Evolutionary conservation across 2,888 invertebrate genomes (phyloP).

Genomic region (Rhabditophanes sp.): DNA sequence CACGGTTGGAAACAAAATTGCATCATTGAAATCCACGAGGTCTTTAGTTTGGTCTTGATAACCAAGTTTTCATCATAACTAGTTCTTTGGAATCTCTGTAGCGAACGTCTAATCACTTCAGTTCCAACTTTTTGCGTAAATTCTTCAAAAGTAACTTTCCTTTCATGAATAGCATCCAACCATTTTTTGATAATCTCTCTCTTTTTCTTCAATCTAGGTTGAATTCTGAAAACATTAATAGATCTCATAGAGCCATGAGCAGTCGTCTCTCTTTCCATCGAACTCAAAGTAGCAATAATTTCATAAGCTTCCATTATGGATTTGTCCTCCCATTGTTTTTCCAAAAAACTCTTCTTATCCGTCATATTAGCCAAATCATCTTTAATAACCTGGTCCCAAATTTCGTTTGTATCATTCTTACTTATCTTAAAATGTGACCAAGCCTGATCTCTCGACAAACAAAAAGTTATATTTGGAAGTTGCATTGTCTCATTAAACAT

Average conservation of each 20-base stretch:
- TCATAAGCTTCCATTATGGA: constrained; percentile 39
- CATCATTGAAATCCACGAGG: constrained; percentile 38
- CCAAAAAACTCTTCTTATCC: constrained; percentile 25
- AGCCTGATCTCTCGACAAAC: constrained; percentile 36
- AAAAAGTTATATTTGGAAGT: constrained; percentile 41
- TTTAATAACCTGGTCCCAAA: constrained; percentile 32
- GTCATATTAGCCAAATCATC: constrained; percentile 31
- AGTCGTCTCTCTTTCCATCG: constrained; percentile 39
- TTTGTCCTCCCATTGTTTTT: constrained; percentile 33
- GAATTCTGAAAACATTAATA: constrained; percentile 25
- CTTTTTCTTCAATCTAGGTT: constrained; percentile 26
- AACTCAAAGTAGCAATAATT: constrained; percentile 21
- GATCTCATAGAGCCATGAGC: constrained; percentile 28
- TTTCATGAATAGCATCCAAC: constrained; percentile 24
- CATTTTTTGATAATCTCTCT: constrained; percentile 34
- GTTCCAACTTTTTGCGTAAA: constrained; percentile 30
- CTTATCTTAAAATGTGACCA: constrained; percentile 39
- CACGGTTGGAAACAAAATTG: constrained; percentile 40
- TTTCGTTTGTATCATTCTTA: constrained; percentile 19
- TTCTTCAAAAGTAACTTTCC: constrained; percentile 32
- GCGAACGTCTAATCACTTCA: constrained; percentile 27
- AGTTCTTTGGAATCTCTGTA: constrained; percentile 34
- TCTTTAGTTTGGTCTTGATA: constrained; percentile 28
- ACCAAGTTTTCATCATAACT: constrained; percentile 35
- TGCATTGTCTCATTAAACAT: constrained; percentile 40